These are phyloP conservation scores for Sebastes iracundus DNA, from an alignment of 2,797 vertebrate species.

Conservation along the genomic window DNA sequence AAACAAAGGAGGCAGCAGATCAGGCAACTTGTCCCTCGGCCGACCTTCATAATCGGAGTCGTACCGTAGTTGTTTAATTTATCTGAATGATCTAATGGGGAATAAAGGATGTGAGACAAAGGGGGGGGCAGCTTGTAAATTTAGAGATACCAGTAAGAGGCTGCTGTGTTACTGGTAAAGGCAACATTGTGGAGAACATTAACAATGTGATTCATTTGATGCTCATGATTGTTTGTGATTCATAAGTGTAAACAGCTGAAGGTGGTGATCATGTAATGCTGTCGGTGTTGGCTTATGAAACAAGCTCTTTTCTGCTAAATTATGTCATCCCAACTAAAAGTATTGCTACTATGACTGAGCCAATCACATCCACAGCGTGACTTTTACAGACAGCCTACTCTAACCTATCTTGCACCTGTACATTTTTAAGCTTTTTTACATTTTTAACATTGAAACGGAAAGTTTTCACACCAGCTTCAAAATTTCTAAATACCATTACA, in stretches of 20 bases:
- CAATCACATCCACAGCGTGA: too few relatives aligned
- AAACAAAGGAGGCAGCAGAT: neutral
- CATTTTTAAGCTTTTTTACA: too few relatives aligned
- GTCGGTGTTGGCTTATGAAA: neutral
- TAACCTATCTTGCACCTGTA: too few relatives aligned
- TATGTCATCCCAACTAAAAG: too few relatives aligned
- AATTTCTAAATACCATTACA: too few relatives aligned
- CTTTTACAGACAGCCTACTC: too few relatives aligned
- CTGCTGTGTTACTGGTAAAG: conserved; percentile 9
- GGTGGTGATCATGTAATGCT: conserved; percentile 18
- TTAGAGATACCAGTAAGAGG: neutral
- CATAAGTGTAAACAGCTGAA: conserved; percentile 38
- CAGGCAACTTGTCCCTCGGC: conserved; percentile 8
- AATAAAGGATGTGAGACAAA: conserved; percentile 20
- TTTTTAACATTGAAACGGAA: too few relatives aligned
- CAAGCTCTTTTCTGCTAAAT: neutral
- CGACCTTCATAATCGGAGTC: conserved; percentile 25
- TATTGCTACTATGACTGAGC: too few relatives aligned
- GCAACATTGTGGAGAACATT: conserved; percentile 20
- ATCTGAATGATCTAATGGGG: conserved; percentile 15
- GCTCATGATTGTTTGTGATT: conserved; percentile 31
- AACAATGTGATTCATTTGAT: conserved; percentile 32
- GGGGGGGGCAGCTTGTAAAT: neutral
- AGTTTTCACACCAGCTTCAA: too few relatives aligned
- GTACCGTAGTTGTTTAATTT: neutral